A percentile compares a stretch with the other conserved stretches of the same genome.
These are phyloP conservation scores for Scomber colias DNA, from an alignment of 2,113 vertebrate genomes.

Conservation along the genomic window DNA sequence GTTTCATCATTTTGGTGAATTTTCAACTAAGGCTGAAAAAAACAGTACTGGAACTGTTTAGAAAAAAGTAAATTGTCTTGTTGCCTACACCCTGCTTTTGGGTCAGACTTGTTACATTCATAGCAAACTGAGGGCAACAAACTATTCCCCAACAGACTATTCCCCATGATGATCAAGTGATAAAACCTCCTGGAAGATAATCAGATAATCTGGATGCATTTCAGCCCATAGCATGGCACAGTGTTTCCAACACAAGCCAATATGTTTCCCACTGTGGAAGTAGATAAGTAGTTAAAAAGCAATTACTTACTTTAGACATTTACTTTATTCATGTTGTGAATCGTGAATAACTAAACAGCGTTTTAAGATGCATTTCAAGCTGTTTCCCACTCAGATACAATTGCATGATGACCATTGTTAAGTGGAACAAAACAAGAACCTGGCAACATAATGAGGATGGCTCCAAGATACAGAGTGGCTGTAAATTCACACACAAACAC, in stretches of 20 bases:
- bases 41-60: background rate
- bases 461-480: conserved; percentile 19
- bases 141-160: background rate
- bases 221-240: too few relatives aligned
- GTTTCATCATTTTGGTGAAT: too few relatives aligned
- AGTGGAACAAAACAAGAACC: conserved; percentile 30
- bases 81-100: background rate
- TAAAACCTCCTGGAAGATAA: background rate
- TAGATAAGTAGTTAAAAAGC: background rate
- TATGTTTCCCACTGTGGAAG: too few relatives aligned
- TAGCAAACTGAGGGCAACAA: background rate
- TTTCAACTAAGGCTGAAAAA: too few relatives aligned
- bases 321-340: background rate
- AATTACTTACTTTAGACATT: background rate
- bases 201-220: too few relatives aligned
- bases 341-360: background rate
- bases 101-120: too few relatives aligned
- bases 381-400: background rate
- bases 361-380: conserved; percentile 10
- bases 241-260: too few relatives aligned
- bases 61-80: background rate
- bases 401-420: conserved; percentile 17
- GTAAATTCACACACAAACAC: conserved; percentile 24
- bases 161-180: background rate
- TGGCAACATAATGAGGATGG: conserved; percentile 32